Percentiles rank a stretch among this genome's conserved stretches.
Conservation (phyloP, 2,888 invertebrate genomes). For the Lepidonotus clava region DNA sequence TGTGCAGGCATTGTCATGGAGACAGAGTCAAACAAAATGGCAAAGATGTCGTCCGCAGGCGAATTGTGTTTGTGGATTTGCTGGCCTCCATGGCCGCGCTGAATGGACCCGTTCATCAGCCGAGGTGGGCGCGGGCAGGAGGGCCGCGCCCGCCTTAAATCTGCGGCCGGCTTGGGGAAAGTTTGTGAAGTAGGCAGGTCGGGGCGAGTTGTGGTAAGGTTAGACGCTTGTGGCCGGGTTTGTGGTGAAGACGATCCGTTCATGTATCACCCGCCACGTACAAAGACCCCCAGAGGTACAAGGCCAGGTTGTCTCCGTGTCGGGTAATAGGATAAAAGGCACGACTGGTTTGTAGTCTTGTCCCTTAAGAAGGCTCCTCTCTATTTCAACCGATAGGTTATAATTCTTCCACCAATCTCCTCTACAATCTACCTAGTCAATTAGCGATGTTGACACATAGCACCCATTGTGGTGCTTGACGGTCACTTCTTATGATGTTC, state of each 20-base stretch:
- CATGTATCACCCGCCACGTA: slow-evolving; percentile 1
- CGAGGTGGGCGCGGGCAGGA: neutral
- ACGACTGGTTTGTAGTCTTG: too few relatives aligned
- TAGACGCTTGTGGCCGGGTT: slow-evolving; percentile 6
- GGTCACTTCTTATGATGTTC: too few relatives aligned
- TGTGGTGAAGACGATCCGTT: neutral
- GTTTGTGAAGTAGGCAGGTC: neutral
- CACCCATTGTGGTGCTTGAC: too few relatives aligned
- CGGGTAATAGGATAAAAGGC: slow-evolving; percentile 1
- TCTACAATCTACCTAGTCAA: too few relatives aligned
- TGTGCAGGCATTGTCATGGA: slow-evolving; percentile 12
- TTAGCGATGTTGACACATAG: too few relatives aligned
- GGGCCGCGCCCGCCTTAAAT: neutral
- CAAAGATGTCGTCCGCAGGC: slow-evolving; percentile 27
- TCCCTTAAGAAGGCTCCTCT: too few relatives aligned
- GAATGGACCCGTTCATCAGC: slow-evolving; percentile 23
- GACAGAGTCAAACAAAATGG: slow-evolving; percentile 6
- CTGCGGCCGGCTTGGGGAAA: neutral
- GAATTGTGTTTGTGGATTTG: slow-evolving; percentile 28
- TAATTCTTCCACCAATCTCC: too few relatives aligned
- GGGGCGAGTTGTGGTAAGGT: neutral
- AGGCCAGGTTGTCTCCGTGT: neutral
- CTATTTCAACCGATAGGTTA: too few relatives aligned
- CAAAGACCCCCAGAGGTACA: neutral
- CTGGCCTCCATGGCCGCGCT: slow-evolving; percentile 9